A percentile compares a stretch with the other conserved stretches of the same genome.
phyloP scores from a whole-genome alignment of 53 echinoderm and acorn worm genomes.

The Patiria pectinifera region DNA sequence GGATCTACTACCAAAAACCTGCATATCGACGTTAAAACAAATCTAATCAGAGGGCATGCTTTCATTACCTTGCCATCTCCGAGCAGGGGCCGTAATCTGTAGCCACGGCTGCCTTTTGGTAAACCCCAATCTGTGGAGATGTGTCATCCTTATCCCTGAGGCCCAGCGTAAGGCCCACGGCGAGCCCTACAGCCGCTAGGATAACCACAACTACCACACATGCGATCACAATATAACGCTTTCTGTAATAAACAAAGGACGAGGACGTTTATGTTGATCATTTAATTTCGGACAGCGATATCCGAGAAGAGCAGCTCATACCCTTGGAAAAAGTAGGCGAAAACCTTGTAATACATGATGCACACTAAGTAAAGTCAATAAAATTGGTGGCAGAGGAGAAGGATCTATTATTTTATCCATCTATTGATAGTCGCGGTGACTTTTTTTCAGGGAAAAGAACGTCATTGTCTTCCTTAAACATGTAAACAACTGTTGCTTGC shows the following conservation, averaged over 20 bases:
- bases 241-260: neutral
- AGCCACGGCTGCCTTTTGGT: slow-evolving; percentile 55
- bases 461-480: no score
- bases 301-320: no score
- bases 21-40: neutral
- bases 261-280: neutral
- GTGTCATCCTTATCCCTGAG: neutral
- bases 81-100: slow-evolving; percentile 64
- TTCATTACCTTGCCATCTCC: slow-evolving; percentile 55
- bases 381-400: no score
- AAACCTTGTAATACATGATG: no score
- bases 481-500: no score
- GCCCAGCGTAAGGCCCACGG: neutral
- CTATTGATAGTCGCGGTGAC: no score
- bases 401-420: no score
- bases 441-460: no score
- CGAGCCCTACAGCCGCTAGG: neutral
- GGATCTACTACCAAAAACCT: neutral
- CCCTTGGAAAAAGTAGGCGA: no score
- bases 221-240: neutral
- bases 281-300: neutral
- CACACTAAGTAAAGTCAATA: no score
- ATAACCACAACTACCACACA: neutral
- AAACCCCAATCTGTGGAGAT: neutral
- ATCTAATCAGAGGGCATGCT: neutral